These are phyloP conservation scores for Osmerus eperlanus DNA, from an alignment of 2,113 vertebrate genomes.

Conservation along the genomic window DNA sequence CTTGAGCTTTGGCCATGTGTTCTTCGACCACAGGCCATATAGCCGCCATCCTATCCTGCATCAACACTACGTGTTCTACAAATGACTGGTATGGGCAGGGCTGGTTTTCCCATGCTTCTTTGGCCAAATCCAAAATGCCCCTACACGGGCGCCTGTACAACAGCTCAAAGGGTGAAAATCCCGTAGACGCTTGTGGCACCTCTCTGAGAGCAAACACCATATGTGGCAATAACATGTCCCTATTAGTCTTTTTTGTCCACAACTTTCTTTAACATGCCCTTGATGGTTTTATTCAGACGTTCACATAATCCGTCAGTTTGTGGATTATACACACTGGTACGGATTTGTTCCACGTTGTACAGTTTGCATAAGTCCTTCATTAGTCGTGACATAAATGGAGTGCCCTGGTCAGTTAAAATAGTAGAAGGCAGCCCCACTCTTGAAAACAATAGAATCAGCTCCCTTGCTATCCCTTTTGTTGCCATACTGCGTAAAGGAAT, in stretches of 20 bases:
- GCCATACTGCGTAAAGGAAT: not conserved
- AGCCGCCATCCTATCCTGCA: not conserved
- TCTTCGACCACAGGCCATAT: not conserved
- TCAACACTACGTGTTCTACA: not conserved
- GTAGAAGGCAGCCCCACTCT: not conserved
- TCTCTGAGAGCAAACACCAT: not conserved
- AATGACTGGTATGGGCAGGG: not conserved
- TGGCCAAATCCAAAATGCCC: not conserved
- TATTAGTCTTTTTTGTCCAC: not conserved
- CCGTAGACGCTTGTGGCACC: not conserved
- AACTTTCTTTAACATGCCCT: not conserved
- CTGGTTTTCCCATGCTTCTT: not conserved
- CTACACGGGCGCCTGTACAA: not conserved
- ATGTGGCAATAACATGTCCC: not conserved
- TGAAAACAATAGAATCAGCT: not conserved
- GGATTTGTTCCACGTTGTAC: not conserved
- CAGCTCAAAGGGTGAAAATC: not conserved
- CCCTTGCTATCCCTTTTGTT: not conserved
- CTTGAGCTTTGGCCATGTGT: not conserved
- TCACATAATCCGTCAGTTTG: not conserved
- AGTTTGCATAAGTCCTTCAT: not conserved
- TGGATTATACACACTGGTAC: not conserved
- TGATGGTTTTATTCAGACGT: not conserved
- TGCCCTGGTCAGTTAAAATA: not conserved
- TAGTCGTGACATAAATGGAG: not conserved